Conservation (phyloP, 2,888 invertebrate genomes). For the Furcula furcula region DNA sequence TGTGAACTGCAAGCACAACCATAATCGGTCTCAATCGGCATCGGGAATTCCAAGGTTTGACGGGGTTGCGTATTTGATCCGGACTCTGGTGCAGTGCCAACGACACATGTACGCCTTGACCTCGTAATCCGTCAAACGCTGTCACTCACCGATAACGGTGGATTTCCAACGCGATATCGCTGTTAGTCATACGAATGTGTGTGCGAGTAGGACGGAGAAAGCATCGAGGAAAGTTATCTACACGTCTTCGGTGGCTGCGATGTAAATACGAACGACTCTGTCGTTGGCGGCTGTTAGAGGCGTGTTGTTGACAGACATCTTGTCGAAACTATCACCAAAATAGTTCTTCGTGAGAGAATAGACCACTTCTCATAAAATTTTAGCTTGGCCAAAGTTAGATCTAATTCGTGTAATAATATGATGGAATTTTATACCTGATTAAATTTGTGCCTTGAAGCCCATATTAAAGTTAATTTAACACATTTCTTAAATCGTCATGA, state of each 20-base stretch:
- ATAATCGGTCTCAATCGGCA: too few species aligned
- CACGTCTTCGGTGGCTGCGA: slow-evolving; percentile 15
- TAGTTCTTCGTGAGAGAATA: too few species aligned
- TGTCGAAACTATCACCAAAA: not conserved
- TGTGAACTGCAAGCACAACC: too few species aligned
- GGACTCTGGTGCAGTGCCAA: slow-evolving; percentile 68
- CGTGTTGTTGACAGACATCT: not conserved
- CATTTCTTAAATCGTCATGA: too few species aligned
- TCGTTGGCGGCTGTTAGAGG: slow-evolving; percentile 11
- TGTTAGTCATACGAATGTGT: slow-evolving; percentile 14
- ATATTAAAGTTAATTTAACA: too few species aligned
- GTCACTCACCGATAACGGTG: slow-evolving; percentile 44
- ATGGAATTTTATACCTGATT: too few species aligned
- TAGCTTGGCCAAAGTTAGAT: too few species aligned
- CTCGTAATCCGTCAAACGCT: slow-evolving; percentile 46
- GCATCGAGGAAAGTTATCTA: slow-evolving; percentile 25
- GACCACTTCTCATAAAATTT: too few species aligned
- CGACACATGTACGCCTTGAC: slow-evolving; percentile 70
- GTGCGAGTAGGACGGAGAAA: slow-evolving; percentile 26
- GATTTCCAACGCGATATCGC: slow-evolving; percentile 29
- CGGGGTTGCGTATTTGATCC: slow-evolving; percentile 27
- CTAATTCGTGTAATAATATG: too few species aligned
- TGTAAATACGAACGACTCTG: slow-evolving; percentile 23
- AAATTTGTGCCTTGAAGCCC: too few species aligned
- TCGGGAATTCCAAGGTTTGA: too few species aligned